Evolutionary conservation across 2,113 vertebrate genomes (phyloP), one percentile per base, ranked within the genome.

Genomic region (Carlito syrichta): DNA sequence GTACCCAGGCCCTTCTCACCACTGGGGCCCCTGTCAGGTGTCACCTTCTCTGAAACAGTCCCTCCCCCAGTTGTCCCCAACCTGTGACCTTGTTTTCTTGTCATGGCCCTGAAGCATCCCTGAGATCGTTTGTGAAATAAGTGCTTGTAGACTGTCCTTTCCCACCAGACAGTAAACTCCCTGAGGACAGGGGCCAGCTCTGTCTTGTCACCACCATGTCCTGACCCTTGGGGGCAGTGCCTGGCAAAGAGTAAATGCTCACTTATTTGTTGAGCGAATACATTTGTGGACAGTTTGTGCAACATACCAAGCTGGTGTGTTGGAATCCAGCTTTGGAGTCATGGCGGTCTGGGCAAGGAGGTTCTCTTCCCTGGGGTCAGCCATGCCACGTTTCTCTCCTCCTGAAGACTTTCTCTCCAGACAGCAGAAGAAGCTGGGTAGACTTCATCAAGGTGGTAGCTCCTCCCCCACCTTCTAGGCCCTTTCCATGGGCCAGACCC

Each of bases 281-380:
- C 2, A 54, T 69, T 8, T 6, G 17, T 12, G 48, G 90, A 4
- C 25, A 48, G 50, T 88, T 43, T 45, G 32, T 40, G 32, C n/a
- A 73, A 27, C 43, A 8, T 17, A 38, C 20, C 48, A 9, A 40
- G 13, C 2, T 22, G 84, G 32, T 35, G 2, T 10, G 0, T 0
- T n/a, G n/a, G n/a, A n/a, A 54, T 54, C 74, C 14, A 52, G 5
- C 27, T 50, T 11, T 43, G 43, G 69, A 22, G 38, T 43, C 19
- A 2, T 0, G 48, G 89, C 0, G 0, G 3, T 48, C 56, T 20
- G 23, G 38, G 8, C 6, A 30, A 17, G 52, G 25, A 56, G 13
- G 35, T 5, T 27, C 48, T 82, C 79, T 74, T 76, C 45, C 35
- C 58, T 9, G 69, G 58, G 58, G 71, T 45, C 25, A 43, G 3